phyloP scores from a whole-genome alignment of 1,140 invertebrate genomes.

The Antheraea pernyi region DNA sequence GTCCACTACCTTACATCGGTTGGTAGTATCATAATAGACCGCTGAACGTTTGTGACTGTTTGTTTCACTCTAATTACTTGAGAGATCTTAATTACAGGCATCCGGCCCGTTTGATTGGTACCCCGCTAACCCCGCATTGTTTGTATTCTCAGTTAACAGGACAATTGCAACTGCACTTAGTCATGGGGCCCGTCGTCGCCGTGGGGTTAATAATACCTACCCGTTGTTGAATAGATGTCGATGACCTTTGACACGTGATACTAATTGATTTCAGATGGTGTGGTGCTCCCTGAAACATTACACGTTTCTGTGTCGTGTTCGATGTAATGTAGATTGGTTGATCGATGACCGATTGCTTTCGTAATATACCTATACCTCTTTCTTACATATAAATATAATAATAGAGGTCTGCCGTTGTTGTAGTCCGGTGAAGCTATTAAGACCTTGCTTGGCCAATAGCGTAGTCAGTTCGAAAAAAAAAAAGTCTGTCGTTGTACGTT shows the following conservation, averaged over 20 bases:
- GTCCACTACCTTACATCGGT: background rate
- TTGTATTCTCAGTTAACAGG: slow-evolving; percentile 56
- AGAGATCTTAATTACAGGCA: slow-evolving; percentile 64
- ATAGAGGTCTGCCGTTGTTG: too few relatives aligned
- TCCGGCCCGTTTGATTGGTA: slow-evolving; percentile 65
- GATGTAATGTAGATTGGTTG: background rate
- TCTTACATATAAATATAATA: background rate
- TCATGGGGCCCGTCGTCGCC: slow-evolving; percentile 15
- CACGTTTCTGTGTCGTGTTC: background rate
- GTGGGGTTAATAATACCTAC: background rate
- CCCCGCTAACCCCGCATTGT: slow-evolving; percentile 63
- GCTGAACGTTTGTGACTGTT: slow-evolving; percentile 27
- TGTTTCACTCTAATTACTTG: slow-evolving; percentile 49
- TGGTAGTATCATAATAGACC: slow-evolving; percentile 20
- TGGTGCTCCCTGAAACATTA: background rate
- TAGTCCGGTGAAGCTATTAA: too few relatives aligned
- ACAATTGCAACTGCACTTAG: slow-evolving; percentile 65
- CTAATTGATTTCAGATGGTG: slow-evolving; percentile 3
- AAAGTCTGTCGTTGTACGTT: too few relatives aligned
- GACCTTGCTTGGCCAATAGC: too few relatives aligned
- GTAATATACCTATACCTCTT: background rate
- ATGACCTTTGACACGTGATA: slow-evolving; percentile 4
- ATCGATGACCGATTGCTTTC: background rate
- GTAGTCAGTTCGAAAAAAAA: too few relatives aligned
- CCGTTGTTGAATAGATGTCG: background rate